Percentiles rank a stretch among this genome's conserved stretches.
These are phyloP conservation scores for Halyomorpha halys DNA, from an alignment of 1,140 invertebrate genomes.

Conservation along the genomic window DNA sequence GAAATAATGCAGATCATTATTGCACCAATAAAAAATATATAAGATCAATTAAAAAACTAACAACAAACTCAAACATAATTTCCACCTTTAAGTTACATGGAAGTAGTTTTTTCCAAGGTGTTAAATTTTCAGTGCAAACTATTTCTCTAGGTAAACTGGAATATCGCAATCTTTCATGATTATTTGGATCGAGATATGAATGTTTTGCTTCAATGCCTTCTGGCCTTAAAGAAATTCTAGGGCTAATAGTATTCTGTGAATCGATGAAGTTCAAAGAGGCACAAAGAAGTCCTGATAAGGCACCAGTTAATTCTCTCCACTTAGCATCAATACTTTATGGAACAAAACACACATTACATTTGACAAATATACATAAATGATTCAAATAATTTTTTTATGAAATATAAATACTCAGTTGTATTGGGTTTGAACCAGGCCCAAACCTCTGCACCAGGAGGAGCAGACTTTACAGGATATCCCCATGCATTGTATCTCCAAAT, in stretches of 20 bases:
- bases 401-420: slow-evolving; percentile 38
- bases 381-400: not conserved
- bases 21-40: not conserved
- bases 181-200: slow-evolving; percentile 34
- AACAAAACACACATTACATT: not conserved
- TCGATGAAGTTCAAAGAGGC: slow-evolving; percentile 94
- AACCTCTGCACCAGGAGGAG: slow-evolving; percentile 84
- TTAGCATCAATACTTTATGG: slow-evolving; percentile 54
- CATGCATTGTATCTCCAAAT: slow-evolving; percentile 85
- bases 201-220: slow-evolving; percentile 48
- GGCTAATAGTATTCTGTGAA: slow-evolving; percentile 71
- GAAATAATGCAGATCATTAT: slow-evolving; percentile 33
- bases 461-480: slow-evolving; percentile 81
- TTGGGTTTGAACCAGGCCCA: slow-evolving; percentile 77
- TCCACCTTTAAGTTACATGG: slow-evolving; percentile 74
- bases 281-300: slow-evolving; percentile 87
- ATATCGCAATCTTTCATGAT: slow-evolving; percentile 60
- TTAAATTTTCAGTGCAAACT: slow-evolving; percentile 97
- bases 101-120: slow-evolving; percentile 93
- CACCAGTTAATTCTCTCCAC: slow-evolving; percentile 80
- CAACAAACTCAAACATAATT: not conserved
- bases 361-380: not conserved
- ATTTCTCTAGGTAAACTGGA: slow-evolving; percentile 85
- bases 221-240: slow-evolving; percentile 72
- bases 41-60: not conserved